These are phyloP conservation scores for Danionella dracula DNA, from an alignment of 2,797 vertebrate species.

Conservation along the genomic window DNA sequence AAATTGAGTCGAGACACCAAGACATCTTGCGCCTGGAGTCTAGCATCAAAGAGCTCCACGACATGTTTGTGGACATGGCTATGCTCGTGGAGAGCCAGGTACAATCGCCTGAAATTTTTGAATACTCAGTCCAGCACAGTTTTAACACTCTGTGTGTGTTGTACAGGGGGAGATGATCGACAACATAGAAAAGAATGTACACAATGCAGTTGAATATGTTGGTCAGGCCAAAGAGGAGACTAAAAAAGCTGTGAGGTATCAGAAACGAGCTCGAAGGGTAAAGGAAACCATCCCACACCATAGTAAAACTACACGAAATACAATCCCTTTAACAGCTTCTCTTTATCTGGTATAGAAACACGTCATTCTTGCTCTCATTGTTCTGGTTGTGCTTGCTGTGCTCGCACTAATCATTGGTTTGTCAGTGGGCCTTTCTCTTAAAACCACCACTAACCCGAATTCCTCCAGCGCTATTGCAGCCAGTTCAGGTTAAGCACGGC, in stretches of 20 bases:
- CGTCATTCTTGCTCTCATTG: slow-evolving; percentile 77
- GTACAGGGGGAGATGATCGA: slow-evolving; percentile 92
- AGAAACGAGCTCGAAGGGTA: slow-evolving; percentile 88
- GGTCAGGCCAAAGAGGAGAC: slow-evolving; percentile 88
- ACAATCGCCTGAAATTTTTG: background rate
- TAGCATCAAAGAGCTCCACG: slow-evolving; percentile 88
- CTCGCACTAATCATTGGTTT: slow-evolving; percentile 85
- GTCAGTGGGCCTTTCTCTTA: slow-evolving; percentile 74
- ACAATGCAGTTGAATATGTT: slow-evolving; percentile 82
- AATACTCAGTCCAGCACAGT: background rate
- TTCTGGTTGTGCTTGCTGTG: slow-evolving; percentile 75
- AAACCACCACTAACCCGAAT: slow-evolving; percentile 43
- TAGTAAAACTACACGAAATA: background rate
- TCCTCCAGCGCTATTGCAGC: slow-evolving; percentile 22
- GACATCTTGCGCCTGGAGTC: slow-evolving; percentile 91
- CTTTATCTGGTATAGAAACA: slow-evolving; percentile 79
- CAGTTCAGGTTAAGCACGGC: slow-evolving; percentile 34
- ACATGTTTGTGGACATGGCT: slow-evolving; percentile 93
- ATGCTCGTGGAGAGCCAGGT: slow-evolving; percentile 95
- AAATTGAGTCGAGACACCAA: slow-evolving; percentile 90
- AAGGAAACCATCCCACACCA: background rate
- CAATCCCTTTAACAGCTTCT: background rate
- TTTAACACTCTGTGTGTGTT: background rate
- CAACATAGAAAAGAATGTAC: slow-evolving; percentile 93
- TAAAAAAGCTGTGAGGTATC: slow-evolving; percentile 88